Percentiles rank a stretch among this genome's conserved stretches.
phyloP scores from a whole-genome alignment of 1,140 invertebrate genomes.

The Chionoecetes opilio region DNA sequence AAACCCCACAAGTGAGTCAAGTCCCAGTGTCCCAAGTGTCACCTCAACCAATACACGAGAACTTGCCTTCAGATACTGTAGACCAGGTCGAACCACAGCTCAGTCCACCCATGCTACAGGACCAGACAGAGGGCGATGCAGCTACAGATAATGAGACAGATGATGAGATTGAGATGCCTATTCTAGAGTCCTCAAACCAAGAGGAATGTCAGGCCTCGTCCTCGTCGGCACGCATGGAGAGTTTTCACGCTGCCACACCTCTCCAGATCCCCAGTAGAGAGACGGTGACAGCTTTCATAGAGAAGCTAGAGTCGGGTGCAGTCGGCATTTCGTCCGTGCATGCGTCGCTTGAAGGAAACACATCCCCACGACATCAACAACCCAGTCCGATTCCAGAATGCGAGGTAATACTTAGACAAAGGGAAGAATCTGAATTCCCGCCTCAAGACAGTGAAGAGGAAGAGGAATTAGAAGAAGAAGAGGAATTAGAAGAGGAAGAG shows the following conservation, averaged over 20 bases:
- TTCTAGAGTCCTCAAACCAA: not conserved
- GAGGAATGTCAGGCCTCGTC: not conserved
- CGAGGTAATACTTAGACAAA: no score
- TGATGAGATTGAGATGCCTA: not conserved
- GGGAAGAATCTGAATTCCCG: no score
- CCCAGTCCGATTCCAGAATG: no score
- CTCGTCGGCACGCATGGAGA: not conserved
- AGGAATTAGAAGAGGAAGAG: no score
- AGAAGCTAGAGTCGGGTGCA: not conserved
- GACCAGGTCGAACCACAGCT: not conserved
- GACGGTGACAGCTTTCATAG: conserved; percentile 2
- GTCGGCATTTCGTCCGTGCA: not conserved
- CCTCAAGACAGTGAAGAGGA: no score
- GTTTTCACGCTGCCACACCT: not conserved
- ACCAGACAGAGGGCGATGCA: not conserved
- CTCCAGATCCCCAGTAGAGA: not conserved
- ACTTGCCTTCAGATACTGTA: not conserved
- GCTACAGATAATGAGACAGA: not conserved
- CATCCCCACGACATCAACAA: not conserved
- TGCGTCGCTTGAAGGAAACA: not conserved
- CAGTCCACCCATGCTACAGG: not conserved
- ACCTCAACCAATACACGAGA: not conserved
- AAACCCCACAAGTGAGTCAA: not conserved
- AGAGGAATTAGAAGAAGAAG: not conserved
- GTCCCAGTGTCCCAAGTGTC: not conserved